Evolutionary conservation across 2,888 invertebrate species (phyloP), one percentile per base, ranked within the genome.

Genomic region (Drosophila austrosaltans): DNA sequence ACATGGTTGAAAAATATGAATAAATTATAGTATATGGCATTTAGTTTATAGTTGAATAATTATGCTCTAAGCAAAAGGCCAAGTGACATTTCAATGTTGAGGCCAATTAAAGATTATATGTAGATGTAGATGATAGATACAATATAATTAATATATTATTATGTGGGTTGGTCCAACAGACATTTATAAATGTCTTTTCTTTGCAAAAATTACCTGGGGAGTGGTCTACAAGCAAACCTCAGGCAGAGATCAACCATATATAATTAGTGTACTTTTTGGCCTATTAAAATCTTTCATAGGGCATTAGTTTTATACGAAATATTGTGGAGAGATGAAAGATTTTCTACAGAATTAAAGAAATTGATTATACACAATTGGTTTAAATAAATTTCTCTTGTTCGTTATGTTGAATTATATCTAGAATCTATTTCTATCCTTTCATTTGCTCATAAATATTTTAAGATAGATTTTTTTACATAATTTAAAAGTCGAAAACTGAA

Each of bases 81-180:
- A 67, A 42, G 28, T 66, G 70, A 42, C 82, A 74, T 61, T 68
- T 79, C 82, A 87, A 79, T 84, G 79, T 73, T 70, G 79, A 70
- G 78, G 81, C 70, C 78, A 82, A 72, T 77, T 72, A 73, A 69
- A 71, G 60, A 70, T 58, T 58, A 64, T 57, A 16, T 22, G 10
- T 2, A 36, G 8, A 36, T 36, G 36, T 36, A 36, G 36, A 36
- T 36, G 36, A 36, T 36, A 10, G 22, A 48, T 48, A 48, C 10
- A 22, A 48, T 48, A 25, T 25, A 48, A 64, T 66, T 25, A 25
- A 64, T 66, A 48, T 66, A 70, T 56, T 64, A 63, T 57, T 63
- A 63, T 76, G 75, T 75, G 69, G 77, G 64, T 39, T 70, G 66
- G 36, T 48, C 54, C 30, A 63, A 59, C 65, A 59, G 53, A 54